Conservation (phyloP, 2,113 vertebrate genomes). For the Galbula dea region DNA sequence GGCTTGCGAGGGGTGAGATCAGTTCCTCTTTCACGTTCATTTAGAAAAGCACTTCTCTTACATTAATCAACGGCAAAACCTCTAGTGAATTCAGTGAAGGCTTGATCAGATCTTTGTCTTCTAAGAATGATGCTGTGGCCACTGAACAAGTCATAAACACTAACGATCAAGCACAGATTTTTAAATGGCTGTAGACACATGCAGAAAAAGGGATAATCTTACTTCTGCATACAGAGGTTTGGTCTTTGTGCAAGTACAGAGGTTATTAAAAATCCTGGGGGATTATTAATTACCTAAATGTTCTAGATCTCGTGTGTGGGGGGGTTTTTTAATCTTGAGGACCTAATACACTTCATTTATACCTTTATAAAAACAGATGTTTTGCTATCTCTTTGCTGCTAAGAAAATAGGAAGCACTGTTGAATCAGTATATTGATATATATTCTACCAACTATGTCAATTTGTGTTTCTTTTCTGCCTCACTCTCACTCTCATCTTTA, state of each 20-base stretch:
- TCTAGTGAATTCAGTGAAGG: background rate
- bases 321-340: background rate
- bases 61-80: background rate
- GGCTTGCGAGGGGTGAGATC: background rate
- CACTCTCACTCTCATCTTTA: background rate
- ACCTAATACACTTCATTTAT: background rate
- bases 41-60: background rate
- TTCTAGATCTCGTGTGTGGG: background rate
- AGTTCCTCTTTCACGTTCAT: background rate
- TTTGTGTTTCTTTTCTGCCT: background rate
- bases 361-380: background rate
- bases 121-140: background rate
- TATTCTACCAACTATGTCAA: background rate
- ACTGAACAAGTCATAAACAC: background rate
- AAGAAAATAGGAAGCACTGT: background rate
- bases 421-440: rapidly evolving
- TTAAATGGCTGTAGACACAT: background rate
- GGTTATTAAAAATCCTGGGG: background rate
- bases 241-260: rapidly evolving
- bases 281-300: background rate
- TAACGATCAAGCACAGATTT: background rate
- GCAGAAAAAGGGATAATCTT: background rate
- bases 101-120: background rate
- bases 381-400: background rate
- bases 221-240: background rate